Evolutionary conservation across 1,140 invertebrate species (phyloP), one percentile per base, ranked within the genome.

Genomic region (Drosophila ambigua): DNA sequence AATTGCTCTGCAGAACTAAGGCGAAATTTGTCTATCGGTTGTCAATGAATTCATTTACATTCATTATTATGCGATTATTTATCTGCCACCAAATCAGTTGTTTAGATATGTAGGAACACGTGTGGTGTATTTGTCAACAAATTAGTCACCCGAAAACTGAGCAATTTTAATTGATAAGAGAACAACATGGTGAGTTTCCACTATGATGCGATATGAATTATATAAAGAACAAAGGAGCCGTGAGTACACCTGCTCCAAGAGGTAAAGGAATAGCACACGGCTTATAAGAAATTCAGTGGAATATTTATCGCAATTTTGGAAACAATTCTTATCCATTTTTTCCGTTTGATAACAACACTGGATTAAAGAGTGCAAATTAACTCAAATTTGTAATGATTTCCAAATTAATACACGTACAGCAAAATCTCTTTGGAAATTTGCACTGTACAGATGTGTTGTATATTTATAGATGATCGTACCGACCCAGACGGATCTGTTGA

Each of bases 121-220:
- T 41, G n/a, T 41, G 6, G 4, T 6, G 8, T 9, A 49, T 57
- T 69, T 68, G 51, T 69, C 51, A 69, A 16, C 35, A 16, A 28
- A 68, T 69, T 69, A 69, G 66, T 69, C 66, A 69, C 44, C 35
- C 35, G 11, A 57, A 46, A 57, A 16, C 16, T 26, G 8, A 35
- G 43, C n/a, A 39, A 43, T 15, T 11, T 4, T 55, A 49, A 16
- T 57, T 57, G 51, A 69, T 69, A 69, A 68, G 31, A 50, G 2
- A 3, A 41, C 46, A 3, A 41, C 46, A n/a, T 26, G 13, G 24
- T 31, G 15, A 39, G 26, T 69, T 69, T 58, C 9, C 16, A 24
- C 16, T 26, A 39, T 39, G 35, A 39, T 39, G 35, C 35, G 35
- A 39, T 39, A 11, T 1, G 35, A 39, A 13, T 13, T 4, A 11